Percentiles rank a stretch among this genome's conserved stretches.
These are phyloP conservation scores for Bothrops jararaca DNA, from an alignment of 2,113 vertebrate genomes.

Conservation along the genomic window DNA sequence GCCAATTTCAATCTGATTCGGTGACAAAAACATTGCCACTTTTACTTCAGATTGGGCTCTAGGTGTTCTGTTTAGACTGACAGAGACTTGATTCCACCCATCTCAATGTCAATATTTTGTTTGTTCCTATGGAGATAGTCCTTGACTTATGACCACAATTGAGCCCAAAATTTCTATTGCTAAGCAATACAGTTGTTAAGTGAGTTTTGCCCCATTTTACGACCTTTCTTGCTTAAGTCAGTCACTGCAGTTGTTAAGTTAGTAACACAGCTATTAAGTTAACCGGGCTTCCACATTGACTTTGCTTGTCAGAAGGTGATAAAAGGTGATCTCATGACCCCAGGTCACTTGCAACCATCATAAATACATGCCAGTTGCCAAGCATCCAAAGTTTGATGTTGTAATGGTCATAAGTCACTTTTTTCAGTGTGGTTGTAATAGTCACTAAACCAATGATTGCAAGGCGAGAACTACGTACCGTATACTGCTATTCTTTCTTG, in stretches of 20 bases:
- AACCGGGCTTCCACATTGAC: background rate
- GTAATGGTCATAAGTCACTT: background rate
- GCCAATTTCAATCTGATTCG: background rate
- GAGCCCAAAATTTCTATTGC: background rate
- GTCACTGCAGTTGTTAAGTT: too few species aligned
- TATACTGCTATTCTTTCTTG: background rate
- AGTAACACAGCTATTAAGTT: background rate
- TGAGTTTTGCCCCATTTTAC: background rate
- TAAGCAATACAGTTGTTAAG: background rate
- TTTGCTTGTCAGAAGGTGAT: background rate
- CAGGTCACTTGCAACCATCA: background rate
- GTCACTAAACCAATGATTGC: background rate
- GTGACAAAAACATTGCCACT: background rate
- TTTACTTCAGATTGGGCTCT: background rate
- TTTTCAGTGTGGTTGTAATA: background rate
- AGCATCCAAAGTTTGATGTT: background rate
- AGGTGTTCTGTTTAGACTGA: background rate
- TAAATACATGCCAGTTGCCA: background rate
- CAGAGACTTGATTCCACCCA: background rate
- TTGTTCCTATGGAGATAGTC: background rate
- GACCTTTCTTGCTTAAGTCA: background rate
- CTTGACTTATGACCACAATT: background rate
- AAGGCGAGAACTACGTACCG: background rate
- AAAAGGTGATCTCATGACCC: background rate
- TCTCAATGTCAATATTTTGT: background rate